Evolutionary conservation across 2,888 invertebrate genomes (phyloP).

Genomic region (Pammene fasciana): DNA sequence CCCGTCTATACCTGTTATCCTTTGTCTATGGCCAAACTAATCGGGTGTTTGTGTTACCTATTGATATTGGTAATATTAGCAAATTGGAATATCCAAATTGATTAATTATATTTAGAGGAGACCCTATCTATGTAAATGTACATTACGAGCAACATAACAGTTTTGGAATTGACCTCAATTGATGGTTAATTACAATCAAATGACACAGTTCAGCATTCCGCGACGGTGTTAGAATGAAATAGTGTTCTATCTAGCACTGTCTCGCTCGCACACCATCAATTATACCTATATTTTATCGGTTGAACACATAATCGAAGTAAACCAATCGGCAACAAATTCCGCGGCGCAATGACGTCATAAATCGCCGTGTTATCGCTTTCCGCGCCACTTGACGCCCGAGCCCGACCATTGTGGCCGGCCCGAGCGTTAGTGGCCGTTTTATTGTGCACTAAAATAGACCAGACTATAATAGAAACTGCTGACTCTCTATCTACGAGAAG

Average conservation of each 20-base stretch:
- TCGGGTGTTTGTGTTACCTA: too few species aligned
- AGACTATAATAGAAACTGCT: neutral
- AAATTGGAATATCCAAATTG: too few species aligned
- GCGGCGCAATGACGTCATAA: constrained; percentile 53
- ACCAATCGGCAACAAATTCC: constrained; percentile 26
- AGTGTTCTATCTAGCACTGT: neutral
- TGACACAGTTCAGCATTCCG: neutral
- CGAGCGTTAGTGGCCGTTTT: constrained; percentile 26
- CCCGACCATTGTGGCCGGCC: constrained; percentile 25
- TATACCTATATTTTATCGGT: constrained; percentile 5
- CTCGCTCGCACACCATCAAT: neutral
- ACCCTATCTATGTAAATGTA: too few species aligned
- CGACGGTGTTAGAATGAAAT: neutral
- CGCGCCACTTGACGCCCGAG: constrained; percentile 55
- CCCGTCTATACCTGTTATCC: too few species aligned
- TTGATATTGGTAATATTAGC: too few species aligned
- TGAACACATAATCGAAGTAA: constrained; percentile 21
- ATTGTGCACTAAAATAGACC: constrained; percentile 18
- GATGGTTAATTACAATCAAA: too few species aligned
- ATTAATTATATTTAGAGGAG: too few species aligned
- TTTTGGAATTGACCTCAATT: too few species aligned
- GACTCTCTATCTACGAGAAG: neutral
- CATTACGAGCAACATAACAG: too few species aligned
- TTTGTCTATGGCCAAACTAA: too few species aligned
- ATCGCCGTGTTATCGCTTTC: constrained; percentile 65